A percentile compares a stretch with the other conserved stretches of the same genome.
Conservation (phyloP, 2,797 vertebrate genomes). For the Arctocebus calabarensis region DNA sequence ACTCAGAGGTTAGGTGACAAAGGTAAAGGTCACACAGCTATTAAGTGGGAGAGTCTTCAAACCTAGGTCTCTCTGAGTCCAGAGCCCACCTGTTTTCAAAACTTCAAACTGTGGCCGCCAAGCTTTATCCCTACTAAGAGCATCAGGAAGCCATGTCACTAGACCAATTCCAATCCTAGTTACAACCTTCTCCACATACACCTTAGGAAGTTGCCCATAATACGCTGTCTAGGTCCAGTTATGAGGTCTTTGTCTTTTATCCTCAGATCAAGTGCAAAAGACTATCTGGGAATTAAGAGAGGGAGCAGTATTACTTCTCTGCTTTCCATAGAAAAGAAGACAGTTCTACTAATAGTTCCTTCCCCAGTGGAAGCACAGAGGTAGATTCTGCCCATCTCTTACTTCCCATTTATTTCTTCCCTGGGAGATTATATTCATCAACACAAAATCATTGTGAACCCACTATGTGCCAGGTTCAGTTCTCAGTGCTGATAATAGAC, state of each 20-base stretch:
- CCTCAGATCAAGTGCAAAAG: neutral
- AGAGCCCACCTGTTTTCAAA: neutral
- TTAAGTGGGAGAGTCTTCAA: neutral
- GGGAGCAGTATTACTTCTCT: neutral
- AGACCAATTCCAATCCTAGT: neutral
- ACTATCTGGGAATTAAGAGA: neutral
- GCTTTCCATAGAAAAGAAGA: neutral
- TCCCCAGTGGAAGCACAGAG: rapidly evolving
- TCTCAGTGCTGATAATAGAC: neutral
- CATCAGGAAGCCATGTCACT: too few species aligned
- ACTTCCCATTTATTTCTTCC: neutral
- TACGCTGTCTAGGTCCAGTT: neutral
- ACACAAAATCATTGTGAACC: neutral
- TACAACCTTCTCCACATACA: neutral
- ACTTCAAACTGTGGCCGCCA: neutral
- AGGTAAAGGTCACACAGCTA: neutral
- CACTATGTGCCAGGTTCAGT: neutral
- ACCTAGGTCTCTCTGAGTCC: neutral
- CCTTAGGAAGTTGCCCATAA: neutral
- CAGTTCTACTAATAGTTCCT: neutral
- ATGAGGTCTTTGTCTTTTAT: neutral
- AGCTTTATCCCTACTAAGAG: neutral
- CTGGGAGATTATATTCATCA: neutral
- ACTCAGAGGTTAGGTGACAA: neutral
- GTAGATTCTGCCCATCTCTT: neutral